Evolutionary conservation across 2,888 invertebrate genomes (phyloP).

Genomic region (Orchesella flavescens): DNA sequence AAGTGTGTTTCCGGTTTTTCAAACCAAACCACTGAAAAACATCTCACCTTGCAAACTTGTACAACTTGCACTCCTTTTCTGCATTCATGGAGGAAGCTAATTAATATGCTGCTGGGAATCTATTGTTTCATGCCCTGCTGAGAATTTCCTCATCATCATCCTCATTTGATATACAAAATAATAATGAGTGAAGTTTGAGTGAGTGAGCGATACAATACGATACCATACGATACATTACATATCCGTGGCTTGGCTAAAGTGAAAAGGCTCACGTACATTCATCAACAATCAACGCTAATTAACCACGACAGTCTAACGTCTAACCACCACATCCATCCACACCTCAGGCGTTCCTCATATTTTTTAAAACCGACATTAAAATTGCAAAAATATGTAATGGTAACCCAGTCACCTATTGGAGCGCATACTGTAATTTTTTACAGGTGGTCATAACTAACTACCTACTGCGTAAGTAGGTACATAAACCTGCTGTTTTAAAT

Average conservation of each 20-base stretch:
- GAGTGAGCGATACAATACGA: too few species aligned
- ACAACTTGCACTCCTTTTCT: background rate
- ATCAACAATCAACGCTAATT: background rate
- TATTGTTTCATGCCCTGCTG: slow-evolving; percentile 1
- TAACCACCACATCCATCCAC: background rate
- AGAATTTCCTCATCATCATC: background rate
- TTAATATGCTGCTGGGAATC: slow-evolving; percentile 7
- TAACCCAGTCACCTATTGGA: background rate
- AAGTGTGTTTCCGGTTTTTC: background rate
- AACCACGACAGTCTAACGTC: slow-evolving; percentile 9
- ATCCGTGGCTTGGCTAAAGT: background rate
- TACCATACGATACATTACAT: too few species aligned
- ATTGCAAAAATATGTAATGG: background rate
- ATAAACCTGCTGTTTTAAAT: too few species aligned
- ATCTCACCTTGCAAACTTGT: background rate
- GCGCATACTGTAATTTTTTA: too few species aligned
- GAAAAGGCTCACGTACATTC: too few species aligned
- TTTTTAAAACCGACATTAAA: background rate
- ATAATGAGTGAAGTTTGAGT: background rate
- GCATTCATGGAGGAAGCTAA: slow-evolving; percentile 7
- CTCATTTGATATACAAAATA: too few species aligned
- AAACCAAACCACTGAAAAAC: background rate
- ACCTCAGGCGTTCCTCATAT: background rate
- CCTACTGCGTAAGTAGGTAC: background rate
- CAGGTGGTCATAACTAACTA: background rate